A percentile compares a stretch with the other conserved stretches of the same genome.
These are phyloP conservation scores for Gymnarchus niloticus DNA, from an alignment of 2,113 vertebrate genomes.

Conservation along the genomic window DNA sequence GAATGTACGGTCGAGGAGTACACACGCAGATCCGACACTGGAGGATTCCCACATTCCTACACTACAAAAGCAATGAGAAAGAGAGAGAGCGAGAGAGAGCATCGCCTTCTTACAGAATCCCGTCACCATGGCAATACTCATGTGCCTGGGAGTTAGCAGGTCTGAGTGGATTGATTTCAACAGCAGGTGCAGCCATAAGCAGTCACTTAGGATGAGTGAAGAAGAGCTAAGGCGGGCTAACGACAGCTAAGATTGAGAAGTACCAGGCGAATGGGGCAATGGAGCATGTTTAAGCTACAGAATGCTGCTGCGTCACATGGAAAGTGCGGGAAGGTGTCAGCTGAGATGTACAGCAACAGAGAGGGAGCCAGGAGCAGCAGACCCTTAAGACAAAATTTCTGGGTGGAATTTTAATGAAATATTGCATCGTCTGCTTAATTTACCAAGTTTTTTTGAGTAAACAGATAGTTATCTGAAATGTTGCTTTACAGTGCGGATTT, in stretches of 20 bases:
- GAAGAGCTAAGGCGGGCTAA: not conserved
- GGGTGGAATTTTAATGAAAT: not conserved
- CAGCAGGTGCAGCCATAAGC: not conserved
- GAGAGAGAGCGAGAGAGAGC: not conserved
- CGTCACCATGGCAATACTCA: slow-evolving; percentile 16
- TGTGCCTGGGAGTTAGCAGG: not conserved
- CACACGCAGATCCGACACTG: not conserved
- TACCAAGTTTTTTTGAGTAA: not conserved
- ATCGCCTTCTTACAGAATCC: not conserved
- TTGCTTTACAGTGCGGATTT: slow-evolving; percentile 9
- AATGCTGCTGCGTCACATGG: not conserved
- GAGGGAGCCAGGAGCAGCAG: too few species aligned
- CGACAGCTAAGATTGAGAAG: not conserved
- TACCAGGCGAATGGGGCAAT: not conserved
- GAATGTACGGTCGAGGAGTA: not conserved
- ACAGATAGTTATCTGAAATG: not conserved
- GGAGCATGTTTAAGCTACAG: not conserved
- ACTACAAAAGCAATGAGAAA: not conserved
- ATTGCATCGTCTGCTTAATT: not conserved
- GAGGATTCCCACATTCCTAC: not conserved
- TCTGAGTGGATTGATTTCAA: not conserved
- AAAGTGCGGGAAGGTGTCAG: not conserved
- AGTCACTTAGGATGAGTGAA: not conserved
- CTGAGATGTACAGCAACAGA: not conserved
- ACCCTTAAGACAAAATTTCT: too few species aligned